Base-by-base conservation (phyloP, 2,797 vertebrate species). In the Buphagus erythrorhynchus region DNA sequence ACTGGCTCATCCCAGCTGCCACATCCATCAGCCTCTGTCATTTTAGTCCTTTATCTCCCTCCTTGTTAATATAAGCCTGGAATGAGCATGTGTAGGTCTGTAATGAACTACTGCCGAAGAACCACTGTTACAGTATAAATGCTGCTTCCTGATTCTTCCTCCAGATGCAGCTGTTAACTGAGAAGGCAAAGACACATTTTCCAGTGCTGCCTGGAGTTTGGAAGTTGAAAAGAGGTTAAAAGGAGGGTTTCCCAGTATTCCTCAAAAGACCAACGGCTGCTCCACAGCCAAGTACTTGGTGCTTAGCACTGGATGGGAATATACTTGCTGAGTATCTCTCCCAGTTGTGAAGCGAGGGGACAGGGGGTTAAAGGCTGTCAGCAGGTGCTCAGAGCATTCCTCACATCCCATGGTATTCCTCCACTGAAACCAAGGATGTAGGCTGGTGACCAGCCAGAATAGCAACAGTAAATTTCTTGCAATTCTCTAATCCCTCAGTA, bases 1-100 rank as follows among this genome's bases (percentile, higher is more conserved):
- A 71, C 73, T 87, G 61, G 43, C 57, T 96, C 94, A 96, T 93
- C 91, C 80, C 96, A 97, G 96, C 90, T 97, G 97, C 83, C 90
- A 92, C 88, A 95, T 95, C 89, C 81, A 82, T 97, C 96, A 97
- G 51, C 61, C 29, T 83, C 91, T 89, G 68, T 88, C 92, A 92
- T 88, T 77, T 81, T 59, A 90, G 54, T 80, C 62, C 71, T 95
- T 96, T 93, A 90, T 90, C 75, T 95, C 51, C 42, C 61, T 92
- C 61, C 86, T 93, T 72, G 42, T 96, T 96, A 80, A 87, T 91
- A 86, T 22, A 84, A 91, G 62, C 79, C 63, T 78, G 68, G 86
- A 95, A 97, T 68, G 85, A 90, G 79, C 92, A 76, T 9, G 8
- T 68, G 77, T 88, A 65, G 74, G 65, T 83, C 86, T 74, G 17